These are phyloP conservation scores for Cantharis rufa DNA, from an alignment of 2,888 invertebrate genomes.

Conservation along the genomic window DNA sequence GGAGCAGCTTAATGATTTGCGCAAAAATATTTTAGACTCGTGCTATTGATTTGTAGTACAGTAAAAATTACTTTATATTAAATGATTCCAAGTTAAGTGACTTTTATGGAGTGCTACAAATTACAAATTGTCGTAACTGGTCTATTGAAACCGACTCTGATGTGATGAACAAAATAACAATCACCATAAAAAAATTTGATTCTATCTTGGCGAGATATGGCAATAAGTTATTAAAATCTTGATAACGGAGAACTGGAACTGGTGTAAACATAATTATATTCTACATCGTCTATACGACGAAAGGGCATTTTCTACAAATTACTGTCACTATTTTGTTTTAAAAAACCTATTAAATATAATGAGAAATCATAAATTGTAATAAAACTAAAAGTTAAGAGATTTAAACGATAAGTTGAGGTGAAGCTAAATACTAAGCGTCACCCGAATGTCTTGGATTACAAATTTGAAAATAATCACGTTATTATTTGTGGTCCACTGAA, in stretches of 20 bases:
- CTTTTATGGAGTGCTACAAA: neutral
- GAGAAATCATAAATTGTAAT: neutral
- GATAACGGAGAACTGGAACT: neutral
- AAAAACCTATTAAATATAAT: neutral
- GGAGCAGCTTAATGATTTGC: neutral
- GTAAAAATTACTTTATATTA: too few relatives aligned
- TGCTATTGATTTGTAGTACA: too few relatives aligned
- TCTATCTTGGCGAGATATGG: neutral
- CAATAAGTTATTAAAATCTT: neutral
- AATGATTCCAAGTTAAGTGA: too few relatives aligned
- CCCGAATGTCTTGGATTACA: neutral
- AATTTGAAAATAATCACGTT: neutral
- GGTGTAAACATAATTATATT: neutral
- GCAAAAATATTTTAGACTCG: neutral
- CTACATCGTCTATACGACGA: neutral
- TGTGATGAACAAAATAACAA: neutral
- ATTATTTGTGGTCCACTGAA: neutral
- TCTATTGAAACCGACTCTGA: neutral
- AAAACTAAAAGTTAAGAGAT: neutral
- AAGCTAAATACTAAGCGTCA: too few relatives aligned
- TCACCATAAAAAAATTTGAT: neutral
- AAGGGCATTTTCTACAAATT: neutral
- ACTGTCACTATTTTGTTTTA: neutral
- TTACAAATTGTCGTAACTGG: neutral
- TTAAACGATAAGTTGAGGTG: neutral